Conservation (phyloP, 2,888 invertebrate species). For the Thymelicus acteon region DNA sequence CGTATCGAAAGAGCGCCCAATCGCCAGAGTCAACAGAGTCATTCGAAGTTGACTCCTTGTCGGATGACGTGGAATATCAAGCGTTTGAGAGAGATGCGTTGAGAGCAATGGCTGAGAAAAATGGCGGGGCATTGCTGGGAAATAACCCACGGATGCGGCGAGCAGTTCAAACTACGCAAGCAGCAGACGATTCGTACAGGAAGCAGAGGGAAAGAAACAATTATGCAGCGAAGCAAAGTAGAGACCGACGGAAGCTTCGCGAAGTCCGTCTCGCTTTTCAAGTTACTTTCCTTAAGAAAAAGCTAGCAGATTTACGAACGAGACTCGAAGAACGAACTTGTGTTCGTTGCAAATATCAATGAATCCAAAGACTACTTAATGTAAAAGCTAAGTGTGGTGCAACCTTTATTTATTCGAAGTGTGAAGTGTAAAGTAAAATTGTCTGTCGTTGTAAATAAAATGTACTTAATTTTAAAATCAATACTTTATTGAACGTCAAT, state of each 20-base stretch:
- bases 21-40: conserved; percentile 74
- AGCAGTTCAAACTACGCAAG: conserved; percentile 65
- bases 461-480: not conserved
- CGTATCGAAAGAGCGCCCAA: conserved; percentile 47
- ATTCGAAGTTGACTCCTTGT: conserved; percentile 59
- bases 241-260: conserved; percentile 94
- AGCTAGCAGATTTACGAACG: conserved; percentile 90
- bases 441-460: conserved; percentile 13
- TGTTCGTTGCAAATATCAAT: conserved; percentile 42
- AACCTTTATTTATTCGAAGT: conserved; percentile 16
- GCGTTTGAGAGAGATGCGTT: conserved; percentile 89
- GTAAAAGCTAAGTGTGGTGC: not conserved
- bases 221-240: conserved; percentile 96
- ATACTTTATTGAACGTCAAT: not conserved
- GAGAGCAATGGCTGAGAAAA: conserved; percentile 86
- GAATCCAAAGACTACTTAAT: not conserved
- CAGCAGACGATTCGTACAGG: conserved; percentile 92
- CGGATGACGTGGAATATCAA: conserved; percentile 86
- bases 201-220: conserved; percentile 96
- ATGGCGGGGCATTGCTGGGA: conserved; percentile 81
- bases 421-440: conserved; percentile 9
- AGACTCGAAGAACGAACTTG: conserved; percentile 39
- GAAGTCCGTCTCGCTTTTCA: conserved; percentile 97
- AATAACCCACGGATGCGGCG: conserved; percentile 90
- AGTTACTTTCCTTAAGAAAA: conserved; percentile 94